These are phyloP conservation scores for Lithophane leautieri DNA, from an alignment of 2,888 invertebrate genomes.

Conservation along the genomic window DNA sequence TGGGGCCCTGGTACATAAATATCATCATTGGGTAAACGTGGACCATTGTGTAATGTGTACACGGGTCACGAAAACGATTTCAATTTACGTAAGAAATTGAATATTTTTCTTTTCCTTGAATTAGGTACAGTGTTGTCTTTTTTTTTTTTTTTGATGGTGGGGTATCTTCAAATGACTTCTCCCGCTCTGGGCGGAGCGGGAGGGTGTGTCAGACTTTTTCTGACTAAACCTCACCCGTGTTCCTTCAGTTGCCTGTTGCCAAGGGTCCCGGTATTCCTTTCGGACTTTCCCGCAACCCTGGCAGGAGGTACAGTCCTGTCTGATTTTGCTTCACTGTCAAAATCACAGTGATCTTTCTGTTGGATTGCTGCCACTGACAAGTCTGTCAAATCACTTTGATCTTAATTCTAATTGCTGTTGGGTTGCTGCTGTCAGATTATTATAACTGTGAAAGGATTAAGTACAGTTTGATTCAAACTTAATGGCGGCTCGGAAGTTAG, in stretches of 20 bases:
- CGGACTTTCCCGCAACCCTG: no score
- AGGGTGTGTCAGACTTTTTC: no score
- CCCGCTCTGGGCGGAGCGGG: no score
- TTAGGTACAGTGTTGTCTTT: no score
- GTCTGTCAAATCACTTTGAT: background rate
- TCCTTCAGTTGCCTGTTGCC: no score
- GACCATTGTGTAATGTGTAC: slow-evolving; percentile 8
- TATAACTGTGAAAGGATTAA: background rate
- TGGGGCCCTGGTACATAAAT: slow-evolving; percentile 19
- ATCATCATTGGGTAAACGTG: background rate
- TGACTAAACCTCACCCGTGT: no score
- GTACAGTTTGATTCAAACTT: no score
- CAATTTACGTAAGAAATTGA: slow-evolving; percentile 11
- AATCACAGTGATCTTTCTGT: background rate
- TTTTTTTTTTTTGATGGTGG: no score
- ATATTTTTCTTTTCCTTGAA: slow-evolving; percentile 1
- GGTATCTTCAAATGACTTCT: no score
- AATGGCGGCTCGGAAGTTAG: no score
- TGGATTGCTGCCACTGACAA: background rate
- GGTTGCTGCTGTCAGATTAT: background rate
- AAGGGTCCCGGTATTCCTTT: no score
- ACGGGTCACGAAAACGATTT: slow-evolving; percentile 1
- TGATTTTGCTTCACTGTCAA: background rate
- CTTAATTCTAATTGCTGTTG: background rate
- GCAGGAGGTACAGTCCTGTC: no score